Conservation (phyloP, 2,888 invertebrate genomes). For the Euzophera pinguis region DNA sequence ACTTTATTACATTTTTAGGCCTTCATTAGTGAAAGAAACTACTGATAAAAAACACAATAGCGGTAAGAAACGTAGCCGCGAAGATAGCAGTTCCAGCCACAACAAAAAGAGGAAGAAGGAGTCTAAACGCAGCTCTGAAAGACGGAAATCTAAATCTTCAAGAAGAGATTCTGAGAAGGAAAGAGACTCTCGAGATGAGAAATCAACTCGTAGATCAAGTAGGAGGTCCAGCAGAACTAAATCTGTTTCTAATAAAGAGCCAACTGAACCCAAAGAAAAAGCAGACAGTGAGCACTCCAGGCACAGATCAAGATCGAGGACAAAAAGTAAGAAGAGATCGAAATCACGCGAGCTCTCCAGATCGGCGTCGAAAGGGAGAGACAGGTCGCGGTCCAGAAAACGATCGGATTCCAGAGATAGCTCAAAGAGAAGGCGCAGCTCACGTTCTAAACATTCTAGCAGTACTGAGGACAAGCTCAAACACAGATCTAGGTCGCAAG, state of each 20-base stretch:
- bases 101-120: constrained; percentile 52
- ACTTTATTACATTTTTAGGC: constrained; percentile 19
- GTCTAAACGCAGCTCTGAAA: constrained; percentile 54
- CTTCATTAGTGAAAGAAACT: constrained; percentile 32
- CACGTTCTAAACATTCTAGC: constrained; percentile 38
- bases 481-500: constrained; percentile 65
- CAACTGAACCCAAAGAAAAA: constrained; percentile 39
- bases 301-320: constrained; percentile 49
- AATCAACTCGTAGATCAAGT: constrained; percentile 49
- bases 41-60: constrained; percentile 35
- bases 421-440: constrained; percentile 28
- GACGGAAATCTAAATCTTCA: constrained; percentile 53
- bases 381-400: constrained; percentile 37
- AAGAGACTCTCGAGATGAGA: constrained; percentile 39
- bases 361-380: constrained; percentile 44
- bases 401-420: constrained; percentile 8
- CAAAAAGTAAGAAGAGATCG: constrained; percentile 44
- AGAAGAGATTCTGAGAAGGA: constrained; percentile 53
- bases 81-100: constrained; percentile 35
- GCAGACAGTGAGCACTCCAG: constrained; percentile 46
- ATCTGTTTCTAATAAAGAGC: constrained; percentile 25
- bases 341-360: constrained; percentile 46
- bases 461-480: constrained; percentile 50
- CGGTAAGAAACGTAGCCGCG: constrained; percentile 44
- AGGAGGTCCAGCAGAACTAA: constrained; percentile 42